Percentiles rank a stretch among this genome's conserved stretches.
Conservation (phyloP, 2,888 invertebrate species). For the Lymantria monacha region DNA sequence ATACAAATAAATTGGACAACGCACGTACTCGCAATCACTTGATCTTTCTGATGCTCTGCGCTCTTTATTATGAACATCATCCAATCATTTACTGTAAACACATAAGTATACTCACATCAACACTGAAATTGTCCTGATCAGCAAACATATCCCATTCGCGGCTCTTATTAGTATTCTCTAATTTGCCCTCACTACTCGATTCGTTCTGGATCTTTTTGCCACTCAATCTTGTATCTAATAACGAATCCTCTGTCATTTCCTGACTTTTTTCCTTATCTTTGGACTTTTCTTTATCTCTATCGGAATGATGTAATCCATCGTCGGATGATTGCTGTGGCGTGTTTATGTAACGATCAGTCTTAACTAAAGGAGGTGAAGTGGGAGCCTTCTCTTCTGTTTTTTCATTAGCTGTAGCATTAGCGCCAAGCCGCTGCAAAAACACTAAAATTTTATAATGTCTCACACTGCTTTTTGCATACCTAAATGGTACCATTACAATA, state of each 20-base stretch:
- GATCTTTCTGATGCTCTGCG: too few species aligned
- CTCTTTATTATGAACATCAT: too few species aligned
- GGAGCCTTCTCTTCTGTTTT: slow-evolving; percentile 7
- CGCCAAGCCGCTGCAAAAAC: slow-evolving; percentile 39
- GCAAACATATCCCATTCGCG: slow-evolving; percentile 96
- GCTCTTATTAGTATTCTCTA: slow-evolving; percentile 54
- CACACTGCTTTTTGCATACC: too few species aligned
- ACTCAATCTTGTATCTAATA: slow-evolving; percentile 10
- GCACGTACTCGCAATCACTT: too few species aligned
- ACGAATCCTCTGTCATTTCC: slow-evolving; percentile 12
- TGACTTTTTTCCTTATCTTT: not conserved
- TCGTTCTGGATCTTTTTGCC: slow-evolving; percentile 26
- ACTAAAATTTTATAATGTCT: not conserved
- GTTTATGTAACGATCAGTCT: not conserved
- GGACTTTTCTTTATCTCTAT: slow-evolving; percentile 4
- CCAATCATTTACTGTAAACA: not conserved
- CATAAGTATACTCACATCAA: slow-evolving; percentile 54
- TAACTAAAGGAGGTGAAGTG: slow-evolving; percentile 1
- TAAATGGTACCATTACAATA: too few species aligned
- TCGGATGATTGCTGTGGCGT: not conserved
- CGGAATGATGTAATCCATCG: not conserved
- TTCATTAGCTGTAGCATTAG: slow-evolving; percentile 17
- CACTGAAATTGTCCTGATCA: slow-evolving; percentile 90
- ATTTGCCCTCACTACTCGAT: slow-evolving; percentile 34
- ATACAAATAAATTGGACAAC: too few species aligned